These are phyloP conservation scores for Idaea biselata DNA, from an alignment of 2,888 invertebrate genomes.

Conservation along the genomic window DNA sequence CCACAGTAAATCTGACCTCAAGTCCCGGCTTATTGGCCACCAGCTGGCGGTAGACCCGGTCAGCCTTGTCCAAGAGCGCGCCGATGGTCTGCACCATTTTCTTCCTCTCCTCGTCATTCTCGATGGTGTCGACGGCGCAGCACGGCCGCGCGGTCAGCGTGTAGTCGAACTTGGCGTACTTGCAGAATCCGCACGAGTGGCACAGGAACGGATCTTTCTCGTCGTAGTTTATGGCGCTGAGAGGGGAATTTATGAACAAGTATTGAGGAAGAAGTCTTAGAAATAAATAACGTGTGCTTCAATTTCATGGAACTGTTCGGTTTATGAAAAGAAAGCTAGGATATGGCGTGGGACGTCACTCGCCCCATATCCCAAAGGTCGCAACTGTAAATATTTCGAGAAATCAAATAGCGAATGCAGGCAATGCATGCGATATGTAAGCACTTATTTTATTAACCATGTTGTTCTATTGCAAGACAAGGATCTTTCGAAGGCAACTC, in stretches of 20 bases:
- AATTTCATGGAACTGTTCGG: too few species aligned
- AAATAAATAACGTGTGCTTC: too few species aligned
- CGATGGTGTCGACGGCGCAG: constrained; percentile 98
- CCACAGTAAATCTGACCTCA: constrained; percentile 77
- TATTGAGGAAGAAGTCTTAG: neutral
- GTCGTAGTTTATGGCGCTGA: constrained; percentile 97
- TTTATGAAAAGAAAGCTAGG: too few species aligned
- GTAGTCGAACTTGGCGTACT: constrained; percentile 99
- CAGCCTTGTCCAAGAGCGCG: constrained; percentile 94
- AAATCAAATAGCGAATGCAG: too few species aligned
- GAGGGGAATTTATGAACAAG: too few species aligned
- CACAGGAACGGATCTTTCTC: constrained; percentile 99
- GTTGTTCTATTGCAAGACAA: too few species aligned
- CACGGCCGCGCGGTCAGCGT: constrained; percentile 94
- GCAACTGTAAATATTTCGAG: too few species aligned
- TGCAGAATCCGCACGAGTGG: constrained; percentile 99
- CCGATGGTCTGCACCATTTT: constrained; percentile 97
- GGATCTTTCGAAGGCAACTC: too few species aligned
- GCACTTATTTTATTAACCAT: too few species aligned
- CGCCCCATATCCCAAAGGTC: too few species aligned
- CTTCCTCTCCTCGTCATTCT: constrained; percentile 97
- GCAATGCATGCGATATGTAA: too few species aligned
- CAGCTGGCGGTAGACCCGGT: constrained; percentile 94
- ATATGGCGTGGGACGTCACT: too few species aligned
- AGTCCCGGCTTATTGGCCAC: constrained; percentile 94